Percentiles rank a stretch among this genome's conserved stretches.
Evolutionary conservation across 2,113 vertebrate species (phyloP).

Genomic region (Pyrgilauda ruficollis): DNA sequence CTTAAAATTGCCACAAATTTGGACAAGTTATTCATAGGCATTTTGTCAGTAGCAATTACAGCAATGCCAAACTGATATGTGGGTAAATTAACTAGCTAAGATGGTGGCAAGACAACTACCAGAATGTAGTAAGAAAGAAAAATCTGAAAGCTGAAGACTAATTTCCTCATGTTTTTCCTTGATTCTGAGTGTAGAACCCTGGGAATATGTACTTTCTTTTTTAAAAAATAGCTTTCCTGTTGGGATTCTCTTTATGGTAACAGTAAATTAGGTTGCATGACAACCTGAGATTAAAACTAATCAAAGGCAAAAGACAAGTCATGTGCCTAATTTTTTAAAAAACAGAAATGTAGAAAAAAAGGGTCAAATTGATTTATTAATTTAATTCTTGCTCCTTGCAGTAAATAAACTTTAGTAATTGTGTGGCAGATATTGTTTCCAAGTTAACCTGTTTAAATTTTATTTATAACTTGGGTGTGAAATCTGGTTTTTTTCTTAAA

Average conservation of each 20-base stretch:
- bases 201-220: neutral
- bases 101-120: neutral
- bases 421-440: neutral
- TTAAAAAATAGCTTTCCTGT: neutral
- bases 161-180: neutral
- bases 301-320: neutral
- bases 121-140: neutral
- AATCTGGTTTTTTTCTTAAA: neutral
- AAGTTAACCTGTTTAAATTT: neutral
- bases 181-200: neutral
- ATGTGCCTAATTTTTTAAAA: neutral
- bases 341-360: neutral
- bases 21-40: neutral
- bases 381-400: neutral
- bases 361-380: neutral
- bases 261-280: neutral
- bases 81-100: neutral
- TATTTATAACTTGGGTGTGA: neutral
- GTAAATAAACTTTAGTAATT: neutral
- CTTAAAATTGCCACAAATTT: neutral
- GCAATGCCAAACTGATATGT: neutral
- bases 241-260: neutral
- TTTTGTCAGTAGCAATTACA: neutral
- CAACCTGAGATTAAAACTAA: neutral
- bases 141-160: neutral